Conservation (phyloP, 1,140 invertebrate genomes). For the Littorina saxatilis region DNA sequence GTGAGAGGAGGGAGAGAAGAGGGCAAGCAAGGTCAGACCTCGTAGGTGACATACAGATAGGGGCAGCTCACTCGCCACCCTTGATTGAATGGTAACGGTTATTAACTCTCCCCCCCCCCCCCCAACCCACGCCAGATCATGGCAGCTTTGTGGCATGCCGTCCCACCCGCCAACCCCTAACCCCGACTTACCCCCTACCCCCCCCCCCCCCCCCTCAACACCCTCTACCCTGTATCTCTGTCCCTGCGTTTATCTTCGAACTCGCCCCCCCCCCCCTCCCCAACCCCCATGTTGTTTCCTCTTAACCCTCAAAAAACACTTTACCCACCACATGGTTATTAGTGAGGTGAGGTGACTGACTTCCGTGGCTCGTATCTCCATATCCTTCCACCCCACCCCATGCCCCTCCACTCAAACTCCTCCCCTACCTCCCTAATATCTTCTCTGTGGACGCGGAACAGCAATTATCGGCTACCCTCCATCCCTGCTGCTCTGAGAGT, state of each 20-base stretch:
- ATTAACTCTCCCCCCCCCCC: too few relatives aligned
- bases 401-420: too few relatives aligned
- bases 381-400: too few relatives aligned
- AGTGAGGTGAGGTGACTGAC: not conserved
- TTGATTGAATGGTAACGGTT: not conserved
- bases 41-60: slow-evolving; percentile 7
- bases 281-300: not conserved
- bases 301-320: not conserved
- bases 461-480: too few relatives aligned
- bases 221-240: not conserved
- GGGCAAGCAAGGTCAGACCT: slow-evolving; percentile 5
- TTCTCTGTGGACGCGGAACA: not conserved
- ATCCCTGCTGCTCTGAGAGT: too few relatives aligned
- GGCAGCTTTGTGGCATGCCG: too few relatives aligned
- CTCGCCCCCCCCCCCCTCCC: not conserved
- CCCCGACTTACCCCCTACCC: too few relatives aligned
- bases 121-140: too few relatives aligned
- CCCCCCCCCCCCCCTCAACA: too few relatives aligned
- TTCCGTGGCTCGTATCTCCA: too few relatives aligned
- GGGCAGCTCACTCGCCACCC: not conserved
- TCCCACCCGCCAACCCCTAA: too few relatives aligned
- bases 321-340: not conserved
- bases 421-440: not conserved
- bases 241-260: not conserved
- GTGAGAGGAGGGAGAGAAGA: too few relatives aligned